These are phyloP conservation scores for Vireo griseus DNA, from an alignment of 2,797 vertebrate species.

Conservation along the genomic window DNA sequence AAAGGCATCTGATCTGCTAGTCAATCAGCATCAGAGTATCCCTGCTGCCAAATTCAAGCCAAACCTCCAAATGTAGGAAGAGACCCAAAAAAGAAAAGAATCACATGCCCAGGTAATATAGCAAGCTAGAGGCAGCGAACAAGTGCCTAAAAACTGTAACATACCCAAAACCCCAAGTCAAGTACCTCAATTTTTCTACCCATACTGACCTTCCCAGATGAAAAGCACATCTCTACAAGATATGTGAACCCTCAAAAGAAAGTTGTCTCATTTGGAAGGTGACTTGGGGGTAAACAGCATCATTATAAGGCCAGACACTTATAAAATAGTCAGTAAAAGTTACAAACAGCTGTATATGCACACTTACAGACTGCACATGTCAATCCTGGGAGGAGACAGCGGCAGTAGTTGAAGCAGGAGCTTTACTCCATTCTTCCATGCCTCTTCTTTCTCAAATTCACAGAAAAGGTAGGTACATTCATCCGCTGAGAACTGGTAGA, in stretches of 20 bases:
- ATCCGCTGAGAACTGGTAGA: conserved; percentile 96
- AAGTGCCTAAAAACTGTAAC: not conserved
- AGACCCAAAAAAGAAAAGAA: not conserved
- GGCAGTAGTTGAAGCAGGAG: conserved; percentile 89
- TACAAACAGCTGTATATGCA: not conserved
- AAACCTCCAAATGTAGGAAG: not conserved
- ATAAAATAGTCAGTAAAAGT: not conserved
- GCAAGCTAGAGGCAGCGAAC: not conserved
- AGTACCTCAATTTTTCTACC: not conserved
- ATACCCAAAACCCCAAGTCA: not conserved
- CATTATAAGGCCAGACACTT: not conserved
- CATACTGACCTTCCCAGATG: not conserved
- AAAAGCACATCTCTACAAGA: not conserved
- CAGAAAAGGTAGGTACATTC: conserved; percentile 90
- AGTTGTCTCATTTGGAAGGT: not conserved
- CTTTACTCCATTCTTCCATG: conserved; percentile 90
- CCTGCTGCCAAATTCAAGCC: not conserved
- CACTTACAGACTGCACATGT: conserved; percentile 88
- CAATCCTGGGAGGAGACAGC: conserved; percentile 82
- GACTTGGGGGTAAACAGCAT: not conserved
- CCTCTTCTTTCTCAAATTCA: conserved; percentile 89
- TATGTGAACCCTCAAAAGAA: not conserved
- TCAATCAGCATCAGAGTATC: not conserved
- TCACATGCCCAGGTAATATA: not conserved
- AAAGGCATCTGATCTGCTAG: not conserved